Percentiles rank a stretch among this genome's conserved stretches.
Conservation (phyloP, 1,140 invertebrate genomes). For the Popillia japonica region DNA sequence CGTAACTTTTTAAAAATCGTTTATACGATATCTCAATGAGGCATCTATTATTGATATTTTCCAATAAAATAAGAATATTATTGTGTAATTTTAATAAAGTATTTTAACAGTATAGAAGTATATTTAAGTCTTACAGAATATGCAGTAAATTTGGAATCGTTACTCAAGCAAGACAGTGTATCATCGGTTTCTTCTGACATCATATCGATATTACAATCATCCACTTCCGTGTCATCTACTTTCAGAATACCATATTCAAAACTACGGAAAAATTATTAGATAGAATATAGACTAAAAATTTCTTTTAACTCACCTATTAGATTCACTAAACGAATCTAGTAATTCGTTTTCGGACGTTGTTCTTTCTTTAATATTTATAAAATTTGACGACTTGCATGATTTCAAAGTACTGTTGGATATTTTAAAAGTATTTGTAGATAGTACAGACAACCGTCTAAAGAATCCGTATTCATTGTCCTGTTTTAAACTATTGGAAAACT, state of each 20-base stretch:
- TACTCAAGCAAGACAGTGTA: not conserved
- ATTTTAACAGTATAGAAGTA: not conserved
- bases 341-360: not conserved
- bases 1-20: too few relatives aligned
- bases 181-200: not conserved
- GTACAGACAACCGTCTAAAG: not conserved
- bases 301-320: not conserved
- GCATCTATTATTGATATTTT: too few relatives aligned
- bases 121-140: slow-evolving; percentile 11
- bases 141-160: slow-evolving; percentile 19
- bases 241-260: not conserved
- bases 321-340: not conserved
- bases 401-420: not conserved
- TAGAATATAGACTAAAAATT: not conserved
- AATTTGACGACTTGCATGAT: not conserved
- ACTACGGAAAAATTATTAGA: not conserved
- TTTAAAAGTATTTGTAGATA: not conserved
- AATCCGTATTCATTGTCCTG: not conserved
- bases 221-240: not conserved
- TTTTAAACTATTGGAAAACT: not conserved
- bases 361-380: slow-evolving; percentile 2
- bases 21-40: too few relatives aligned
- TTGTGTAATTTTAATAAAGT: too few relatives aligned
- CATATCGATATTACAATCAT: not conserved
- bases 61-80: too few relatives aligned